Conservation (phyloP, 2,113 vertebrate species). For the Corythoichthys intestinalis region DNA sequence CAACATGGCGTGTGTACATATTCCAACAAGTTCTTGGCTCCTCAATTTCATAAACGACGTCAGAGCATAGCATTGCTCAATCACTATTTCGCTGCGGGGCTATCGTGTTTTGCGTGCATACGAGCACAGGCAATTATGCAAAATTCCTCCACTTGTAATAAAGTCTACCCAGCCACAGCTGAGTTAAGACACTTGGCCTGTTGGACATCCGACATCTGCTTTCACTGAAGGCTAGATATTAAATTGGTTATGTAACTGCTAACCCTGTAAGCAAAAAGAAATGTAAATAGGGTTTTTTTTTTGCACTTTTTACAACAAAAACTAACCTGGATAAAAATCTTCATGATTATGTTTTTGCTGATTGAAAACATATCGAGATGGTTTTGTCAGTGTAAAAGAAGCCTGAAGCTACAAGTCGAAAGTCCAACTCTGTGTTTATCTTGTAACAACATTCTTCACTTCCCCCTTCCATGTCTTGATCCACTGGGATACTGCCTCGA, state of each 20-base stretch:
- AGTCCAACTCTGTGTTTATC: conserved; percentile 43
- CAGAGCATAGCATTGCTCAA: conserved; percentile 30
- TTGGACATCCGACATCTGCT: conserved; percentile 49
- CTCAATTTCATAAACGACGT: conserved; percentile 22
- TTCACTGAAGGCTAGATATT: conserved; percentile 49
- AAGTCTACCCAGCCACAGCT: conserved; percentile 5
- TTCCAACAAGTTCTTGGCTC: conserved; percentile 17
- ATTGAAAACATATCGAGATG: not conserved
- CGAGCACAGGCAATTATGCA: conserved; percentile 15
- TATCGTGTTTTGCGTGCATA: conserved; percentile 31
- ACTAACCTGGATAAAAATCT: not conserved
- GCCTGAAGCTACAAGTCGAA: conserved; percentile 6
- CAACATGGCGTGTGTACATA: not conserved
- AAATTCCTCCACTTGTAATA: not conserved
- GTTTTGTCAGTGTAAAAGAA: conserved; percentile 8
- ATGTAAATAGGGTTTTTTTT: not conserved
- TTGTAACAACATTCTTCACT: conserved; percentile 45
- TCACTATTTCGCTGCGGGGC: conserved; percentile 39
- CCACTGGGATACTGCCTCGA: conserved; percentile 7
- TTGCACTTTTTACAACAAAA: conserved; percentile 12
- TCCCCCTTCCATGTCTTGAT: conserved; percentile 11
- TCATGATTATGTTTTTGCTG: not conserved
- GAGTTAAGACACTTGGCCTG: conserved; percentile 11
- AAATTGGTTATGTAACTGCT: conserved; percentile 35
- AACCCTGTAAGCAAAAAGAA: not conserved